Conservation (phyloP, 2,113 vertebrate genomes). For the Alligator sinensis region DNA sequence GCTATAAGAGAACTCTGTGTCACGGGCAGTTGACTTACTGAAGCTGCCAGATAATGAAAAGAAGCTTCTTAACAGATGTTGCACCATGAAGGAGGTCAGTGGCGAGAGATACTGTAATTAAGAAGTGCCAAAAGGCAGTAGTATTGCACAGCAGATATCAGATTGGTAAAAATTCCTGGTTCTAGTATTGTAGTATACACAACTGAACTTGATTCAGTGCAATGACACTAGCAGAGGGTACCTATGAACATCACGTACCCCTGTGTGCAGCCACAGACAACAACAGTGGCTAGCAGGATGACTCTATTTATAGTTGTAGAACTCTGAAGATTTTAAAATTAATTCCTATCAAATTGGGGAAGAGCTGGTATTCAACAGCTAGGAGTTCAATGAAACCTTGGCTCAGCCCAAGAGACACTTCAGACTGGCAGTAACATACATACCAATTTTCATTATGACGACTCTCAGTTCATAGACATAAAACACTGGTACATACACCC, state of each 20-base stretch:
- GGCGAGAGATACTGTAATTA: background rate
- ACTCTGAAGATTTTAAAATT: background rate
- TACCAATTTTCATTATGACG: too few species aligned
- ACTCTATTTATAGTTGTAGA: background rate
- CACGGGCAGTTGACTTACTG: background rate
- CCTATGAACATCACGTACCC: background rate
- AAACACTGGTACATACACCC: background rate
- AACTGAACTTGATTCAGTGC: background rate
- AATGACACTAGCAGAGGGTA: background rate
- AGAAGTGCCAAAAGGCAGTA: background rate
- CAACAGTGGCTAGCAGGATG: background rate
- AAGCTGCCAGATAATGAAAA: background rate
- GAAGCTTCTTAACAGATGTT: background rate
- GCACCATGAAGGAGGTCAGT: background rate
- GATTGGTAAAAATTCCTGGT: background rate
- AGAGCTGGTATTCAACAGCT: background rate
- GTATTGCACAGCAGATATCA: background rate
- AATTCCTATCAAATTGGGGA: background rate
- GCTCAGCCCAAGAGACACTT: background rate
- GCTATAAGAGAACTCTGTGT: background rate
- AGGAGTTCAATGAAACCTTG: background rate
- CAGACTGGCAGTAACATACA: too few species aligned
- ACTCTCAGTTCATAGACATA: background rate
- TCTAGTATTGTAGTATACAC: background rate
- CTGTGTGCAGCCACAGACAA: background rate